A percentile compares a stretch with the other conserved stretches of the same genome.
Conservation (phyloP, 2,888 invertebrate genomes). For the Tetropium fuscum region DNA sequence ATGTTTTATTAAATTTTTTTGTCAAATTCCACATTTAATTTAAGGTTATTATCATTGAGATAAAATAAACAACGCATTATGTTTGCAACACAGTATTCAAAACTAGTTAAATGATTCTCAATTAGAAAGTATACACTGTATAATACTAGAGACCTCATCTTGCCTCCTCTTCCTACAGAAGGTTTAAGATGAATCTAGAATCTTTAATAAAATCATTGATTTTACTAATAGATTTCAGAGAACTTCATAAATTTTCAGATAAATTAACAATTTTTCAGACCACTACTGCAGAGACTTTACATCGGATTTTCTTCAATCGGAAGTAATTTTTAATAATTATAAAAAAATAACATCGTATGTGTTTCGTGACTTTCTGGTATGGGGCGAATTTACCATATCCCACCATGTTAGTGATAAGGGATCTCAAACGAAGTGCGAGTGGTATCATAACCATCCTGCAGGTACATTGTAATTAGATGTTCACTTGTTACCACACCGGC, state of each 20-base stretch:
- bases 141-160: background rate
- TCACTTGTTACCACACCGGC: slow-evolving; percentile 16
- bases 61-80: slow-evolving; percentile 3
- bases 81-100: background rate
- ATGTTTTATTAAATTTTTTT: too few species aligned
- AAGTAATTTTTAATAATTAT: background rate
- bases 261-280: background rate
- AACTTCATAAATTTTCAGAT: too few species aligned
- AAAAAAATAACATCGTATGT: too few species aligned
- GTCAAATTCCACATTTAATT: background rate
- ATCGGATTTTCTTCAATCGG: background rate
- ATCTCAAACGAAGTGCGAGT: slow-evolving; percentile 19
- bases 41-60: background rate
- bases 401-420: slow-evolving; percentile 3
- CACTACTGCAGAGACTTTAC: background rate
- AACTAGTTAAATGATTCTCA: slow-evolving; percentile 2
- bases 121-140: slow-evolving; percentile 6
- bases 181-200: too few species aligned
- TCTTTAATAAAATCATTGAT: too few species aligned
- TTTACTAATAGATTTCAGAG: too few species aligned
- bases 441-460: slow-evolving; percentile 15
- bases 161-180: too few species aligned
- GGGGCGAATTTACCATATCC: slow-evolving; percentile 2
- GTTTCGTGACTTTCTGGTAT: background rate
- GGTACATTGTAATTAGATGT: slow-evolving; percentile 15